phyloP scores from a whole-genome alignment of 2,797 vertebrate species.

The Cheirogaleus major region DNA sequence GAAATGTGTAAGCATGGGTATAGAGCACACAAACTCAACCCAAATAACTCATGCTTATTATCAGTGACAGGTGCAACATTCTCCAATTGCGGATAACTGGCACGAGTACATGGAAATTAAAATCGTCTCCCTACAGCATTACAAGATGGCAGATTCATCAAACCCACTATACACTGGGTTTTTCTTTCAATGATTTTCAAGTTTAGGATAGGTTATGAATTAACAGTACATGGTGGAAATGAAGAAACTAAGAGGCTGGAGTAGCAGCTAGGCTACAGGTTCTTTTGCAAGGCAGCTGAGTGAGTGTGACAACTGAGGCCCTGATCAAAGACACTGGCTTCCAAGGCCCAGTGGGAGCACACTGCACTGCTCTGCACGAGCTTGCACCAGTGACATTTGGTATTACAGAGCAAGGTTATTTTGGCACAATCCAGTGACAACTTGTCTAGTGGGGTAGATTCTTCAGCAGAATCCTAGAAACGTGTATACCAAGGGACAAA shows the following conservation, averaged over 20 bases:
- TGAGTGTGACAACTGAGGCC: background rate
- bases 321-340: background rate
- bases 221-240: background rate
- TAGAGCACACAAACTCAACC: background rate
- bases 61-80: background rate
- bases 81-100: background rate
- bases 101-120: background rate
- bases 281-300: background rate
- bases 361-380: background rate
- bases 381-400: background rate
- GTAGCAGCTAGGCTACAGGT: background rate
- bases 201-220: background rate
- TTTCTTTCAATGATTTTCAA: background rate
- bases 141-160: background rate
- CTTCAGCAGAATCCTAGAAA: conserved; percentile 3
- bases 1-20: background rate
- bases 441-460: background rate
- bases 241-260: background rate
- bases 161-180: background rate
- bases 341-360: background rate
- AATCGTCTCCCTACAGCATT: background rate
- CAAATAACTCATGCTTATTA: background rate
- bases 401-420: background rate
- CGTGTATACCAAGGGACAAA: background rate
- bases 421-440: background rate